These are phyloP conservation scores for Schizotus pectinicornis DNA, from an alignment of 2,888 invertebrate species.

Conservation along the genomic window DNA sequence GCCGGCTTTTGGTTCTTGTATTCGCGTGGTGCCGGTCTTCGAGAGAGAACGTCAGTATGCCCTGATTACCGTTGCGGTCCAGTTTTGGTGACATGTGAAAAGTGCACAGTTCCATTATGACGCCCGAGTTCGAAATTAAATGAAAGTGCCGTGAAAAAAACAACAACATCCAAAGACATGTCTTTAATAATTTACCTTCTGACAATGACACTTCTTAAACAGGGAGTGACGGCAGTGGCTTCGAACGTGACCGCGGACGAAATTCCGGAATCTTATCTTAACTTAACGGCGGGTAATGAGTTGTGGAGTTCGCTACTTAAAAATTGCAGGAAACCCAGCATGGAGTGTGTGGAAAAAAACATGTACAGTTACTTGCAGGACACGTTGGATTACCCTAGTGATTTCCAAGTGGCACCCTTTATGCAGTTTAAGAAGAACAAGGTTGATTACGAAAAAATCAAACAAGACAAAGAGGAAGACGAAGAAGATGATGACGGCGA, in stretches of 20 bases:
- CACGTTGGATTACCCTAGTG: conserved; percentile 62
- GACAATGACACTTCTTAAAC: conserved; percentile 24
- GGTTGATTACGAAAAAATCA: conserved; percentile 35
- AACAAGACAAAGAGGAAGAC: conserved; percentile 37
- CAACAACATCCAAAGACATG: conserved; percentile 32
- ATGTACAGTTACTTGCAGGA: conserved; percentile 75
- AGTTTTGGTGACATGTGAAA: conserved; percentile 42
- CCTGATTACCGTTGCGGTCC: conserved; percentile 51
- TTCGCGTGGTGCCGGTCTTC: conserved; percentile 49
- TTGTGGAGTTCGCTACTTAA: conserved; percentile 77
- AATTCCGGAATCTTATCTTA: conserved; percentile 47
- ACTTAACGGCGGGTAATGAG: conserved; percentile 62
- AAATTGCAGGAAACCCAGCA: conserved; percentile 71
- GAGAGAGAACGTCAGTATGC: conserved; percentile 51
- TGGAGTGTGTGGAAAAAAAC: conserved; percentile 79
- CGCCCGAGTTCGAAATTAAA: conserved; percentile 39
- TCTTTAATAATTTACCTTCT: conserved; percentile 27
- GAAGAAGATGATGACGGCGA: conserved; percentile 58
- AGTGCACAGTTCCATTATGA: conserved; percentile 23
- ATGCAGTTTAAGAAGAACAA: conserved; percentile 58
- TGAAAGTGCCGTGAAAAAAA: conserved; percentile 11
- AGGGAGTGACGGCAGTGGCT: conserved; percentile 31
- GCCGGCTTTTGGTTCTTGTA: conserved; percentile 43
- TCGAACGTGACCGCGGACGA: conserved; percentile 52
- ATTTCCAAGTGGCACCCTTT: conserved; percentile 61